Conservation (phyloP, 2,888 invertebrate genomes). For the Galeruca laticollis region DNA sequence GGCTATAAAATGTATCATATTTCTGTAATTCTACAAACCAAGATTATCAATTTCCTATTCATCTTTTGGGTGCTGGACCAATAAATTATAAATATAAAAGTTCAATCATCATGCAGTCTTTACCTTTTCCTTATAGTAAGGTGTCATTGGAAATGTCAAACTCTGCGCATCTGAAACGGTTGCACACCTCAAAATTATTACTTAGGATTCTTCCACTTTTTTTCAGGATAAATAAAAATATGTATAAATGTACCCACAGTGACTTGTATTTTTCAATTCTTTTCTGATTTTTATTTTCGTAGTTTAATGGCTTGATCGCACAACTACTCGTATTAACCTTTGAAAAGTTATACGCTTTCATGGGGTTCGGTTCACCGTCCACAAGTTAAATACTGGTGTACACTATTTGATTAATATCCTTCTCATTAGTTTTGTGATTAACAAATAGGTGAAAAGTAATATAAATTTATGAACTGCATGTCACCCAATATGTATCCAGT, state of each 20-base stretch:
- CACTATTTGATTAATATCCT: neutral
- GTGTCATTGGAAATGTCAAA: conserved; percentile 68
- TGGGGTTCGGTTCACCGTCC: neutral
- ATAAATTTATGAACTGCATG: neutral
- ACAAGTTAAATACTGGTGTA: conserved; percentile 7
- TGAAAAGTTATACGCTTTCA: conserved; percentile 21
- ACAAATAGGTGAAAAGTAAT: neutral
- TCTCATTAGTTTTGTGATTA: neutral
- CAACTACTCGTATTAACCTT: conserved; percentile 16
- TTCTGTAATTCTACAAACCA: too few relatives aligned
- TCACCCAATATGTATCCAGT: neutral
- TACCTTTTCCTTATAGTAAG: conserved; percentile 69
- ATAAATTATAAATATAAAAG: conserved; percentile 40
- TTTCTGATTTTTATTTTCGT: conserved; percentile 28
- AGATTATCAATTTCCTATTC: neutral
- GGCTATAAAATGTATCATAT: too few relatives aligned
- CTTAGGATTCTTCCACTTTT: conserved; percentile 10
- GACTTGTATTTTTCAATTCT: conserved; percentile 30
- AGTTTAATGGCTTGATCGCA: conserved; percentile 37
- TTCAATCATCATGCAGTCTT: conserved; percentile 38
- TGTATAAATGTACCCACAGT: conserved; percentile 30
- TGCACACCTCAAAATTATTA: conserved; percentile 13
- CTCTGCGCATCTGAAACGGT: conserved; percentile 17
- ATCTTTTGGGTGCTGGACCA: conserved; percentile 31
- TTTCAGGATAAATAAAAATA: conserved; percentile 12